Evolutionary conservation across 64 coral and sea anemone species (phyloP).

Genomic region (Pocillopora verrucosa): DNA sequence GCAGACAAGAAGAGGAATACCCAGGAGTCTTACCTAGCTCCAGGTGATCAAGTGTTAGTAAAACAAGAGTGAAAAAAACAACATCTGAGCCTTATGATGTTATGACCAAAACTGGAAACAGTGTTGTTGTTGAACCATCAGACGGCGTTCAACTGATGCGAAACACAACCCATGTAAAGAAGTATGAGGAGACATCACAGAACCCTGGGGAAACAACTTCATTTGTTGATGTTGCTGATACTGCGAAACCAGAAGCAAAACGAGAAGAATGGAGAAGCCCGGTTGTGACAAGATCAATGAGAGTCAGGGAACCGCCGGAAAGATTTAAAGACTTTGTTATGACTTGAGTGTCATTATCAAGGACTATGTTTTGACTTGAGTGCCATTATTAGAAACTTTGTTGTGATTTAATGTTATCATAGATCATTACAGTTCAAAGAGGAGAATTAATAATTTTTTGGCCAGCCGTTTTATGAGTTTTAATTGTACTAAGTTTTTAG

Average conservation of each 20-base stretch:
- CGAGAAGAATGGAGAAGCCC: background rate
- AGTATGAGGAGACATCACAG: background rate
- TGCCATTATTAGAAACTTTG: background rate
- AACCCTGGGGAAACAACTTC: background rate
- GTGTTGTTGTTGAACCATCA: slow-evolving; percentile 24
- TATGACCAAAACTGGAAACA: background rate
- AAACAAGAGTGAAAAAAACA: too few species aligned
- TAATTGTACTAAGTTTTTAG: background rate
- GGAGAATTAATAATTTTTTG: background rate
- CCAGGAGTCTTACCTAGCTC: too few species aligned
- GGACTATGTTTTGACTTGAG: background rate
- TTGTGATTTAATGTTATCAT: background rate
- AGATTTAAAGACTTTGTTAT: background rate
- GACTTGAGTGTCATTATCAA: background rate
- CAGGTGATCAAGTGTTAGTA: too few species aligned
- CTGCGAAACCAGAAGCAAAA: background rate
- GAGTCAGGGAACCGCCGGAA: background rate
- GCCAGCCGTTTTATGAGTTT: background rate
- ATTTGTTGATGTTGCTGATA: background rate
- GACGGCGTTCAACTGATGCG: slow-evolving; percentile 13
- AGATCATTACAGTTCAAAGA: background rate
- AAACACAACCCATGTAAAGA: slow-evolving; percentile 40
- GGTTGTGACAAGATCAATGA: background rate
- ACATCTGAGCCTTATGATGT: too few species aligned
- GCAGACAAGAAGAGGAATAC: too few species aligned